A percentile compares a stretch with the other conserved stretches of the same genome.
Conservation (phyloP, 2,113 vertebrate genomes). For the Porphyrio hochstetteri region DNA sequence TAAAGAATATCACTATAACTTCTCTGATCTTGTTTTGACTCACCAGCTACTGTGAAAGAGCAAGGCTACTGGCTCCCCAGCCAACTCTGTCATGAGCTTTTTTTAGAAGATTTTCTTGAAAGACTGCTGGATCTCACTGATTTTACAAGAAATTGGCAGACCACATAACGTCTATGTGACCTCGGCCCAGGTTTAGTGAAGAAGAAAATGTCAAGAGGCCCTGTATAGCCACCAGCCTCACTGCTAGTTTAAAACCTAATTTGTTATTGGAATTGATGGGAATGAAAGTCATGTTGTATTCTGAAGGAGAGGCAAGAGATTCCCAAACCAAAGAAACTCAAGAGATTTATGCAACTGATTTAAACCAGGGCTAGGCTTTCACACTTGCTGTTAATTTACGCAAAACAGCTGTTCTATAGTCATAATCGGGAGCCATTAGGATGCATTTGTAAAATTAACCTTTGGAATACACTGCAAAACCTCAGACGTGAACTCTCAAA, state of each 20-base stretch:
- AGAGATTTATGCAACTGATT: not conserved
- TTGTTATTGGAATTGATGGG: not conserved
- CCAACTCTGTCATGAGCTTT: not conserved
- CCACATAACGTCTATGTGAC: not conserved
- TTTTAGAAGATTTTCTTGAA: not conserved
- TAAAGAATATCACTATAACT: not conserved
- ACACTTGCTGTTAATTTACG: not conserved
- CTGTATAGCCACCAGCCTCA: not conserved
- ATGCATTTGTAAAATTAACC: not conserved
- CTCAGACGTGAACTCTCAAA: not conserved
- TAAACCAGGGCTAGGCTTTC: not conserved
- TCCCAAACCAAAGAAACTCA: not conserved
- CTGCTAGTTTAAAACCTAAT: not conserved
- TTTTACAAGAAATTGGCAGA: not conserved
- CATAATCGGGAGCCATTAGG: not conserved
- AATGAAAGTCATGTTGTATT: not conserved
- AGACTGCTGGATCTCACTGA: not conserved
- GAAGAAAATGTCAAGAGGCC: not conserved
- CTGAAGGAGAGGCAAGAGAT: not conserved
- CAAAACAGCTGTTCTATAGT: slow-evolving; percentile 4
- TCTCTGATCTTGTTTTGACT: not conserved
- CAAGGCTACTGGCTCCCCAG: not conserved
- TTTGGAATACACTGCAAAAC: slow-evolving; percentile 1
- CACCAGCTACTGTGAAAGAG: not conserved
- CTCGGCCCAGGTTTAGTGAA: not conserved